Conservation (phyloP, 2,113 vertebrate genomes). For the Hippocampus abdominalis region DNA sequence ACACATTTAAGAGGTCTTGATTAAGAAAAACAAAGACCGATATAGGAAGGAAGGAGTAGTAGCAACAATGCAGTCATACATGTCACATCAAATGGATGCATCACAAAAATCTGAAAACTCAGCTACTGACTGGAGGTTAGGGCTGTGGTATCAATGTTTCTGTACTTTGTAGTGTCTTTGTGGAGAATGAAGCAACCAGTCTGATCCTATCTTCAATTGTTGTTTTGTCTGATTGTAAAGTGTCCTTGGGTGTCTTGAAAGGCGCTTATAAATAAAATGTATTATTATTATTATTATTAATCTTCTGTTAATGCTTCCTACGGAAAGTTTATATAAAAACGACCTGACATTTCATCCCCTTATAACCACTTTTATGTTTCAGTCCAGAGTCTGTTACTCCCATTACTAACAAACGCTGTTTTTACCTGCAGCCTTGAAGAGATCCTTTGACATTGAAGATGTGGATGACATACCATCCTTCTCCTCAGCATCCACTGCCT, state of each 20-base stretch:
- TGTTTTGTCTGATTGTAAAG: no score
- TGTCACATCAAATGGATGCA: not conserved
- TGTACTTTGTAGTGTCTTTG: not conserved
- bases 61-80: not conserved
- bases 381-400: not conserved
- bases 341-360: not conserved
- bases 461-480: slow-evolving; percentile 64
- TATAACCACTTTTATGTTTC: not conserved
- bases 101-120: not conserved
- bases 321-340: not conserved
- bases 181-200: not conserved
- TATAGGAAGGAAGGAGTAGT: not conserved
- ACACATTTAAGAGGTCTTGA: not conserved
- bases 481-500: slow-evolving; percentile 55
- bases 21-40: not conserved
- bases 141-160: not conserved
- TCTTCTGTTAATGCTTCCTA: not conserved
- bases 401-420: not conserved
- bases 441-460: slow-evolving; percentile 83
- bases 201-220: not conserved
- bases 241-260: no score
- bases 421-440: slow-evolving; percentile 77
- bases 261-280: no score
- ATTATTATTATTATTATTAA: no score
- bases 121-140: not conserved